A percentile compares a stretch with the other conserved stretches of the same genome.
These are phyloP conservation scores for Eustalomyia histrio DNA, from an alignment of 2,888 invertebrate genomes.

Conservation along the genomic window DNA sequence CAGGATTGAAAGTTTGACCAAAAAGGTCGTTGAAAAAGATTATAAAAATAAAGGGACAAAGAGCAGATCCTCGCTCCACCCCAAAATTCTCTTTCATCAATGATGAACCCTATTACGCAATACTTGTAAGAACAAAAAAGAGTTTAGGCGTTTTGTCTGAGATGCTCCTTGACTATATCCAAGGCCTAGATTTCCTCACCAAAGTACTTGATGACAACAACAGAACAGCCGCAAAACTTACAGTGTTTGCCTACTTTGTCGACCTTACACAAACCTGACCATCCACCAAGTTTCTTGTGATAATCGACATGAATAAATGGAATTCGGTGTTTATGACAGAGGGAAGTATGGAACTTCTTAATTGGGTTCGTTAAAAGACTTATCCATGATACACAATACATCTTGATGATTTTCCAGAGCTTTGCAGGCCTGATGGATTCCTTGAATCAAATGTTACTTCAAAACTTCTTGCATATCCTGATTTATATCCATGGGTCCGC, in stretches of 20 bases:
- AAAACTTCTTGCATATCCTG: slow-evolving; percentile 97
- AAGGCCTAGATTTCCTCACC: slow-evolving; percentile 98
- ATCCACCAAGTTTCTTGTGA: slow-evolving; percentile 99
- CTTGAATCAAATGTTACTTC: slow-evolving; percentile 96
- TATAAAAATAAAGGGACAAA: too few relatives aligned
- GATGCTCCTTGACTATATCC: slow-evolving; percentile 96
- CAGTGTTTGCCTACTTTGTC: slow-evolving; percentile 99
- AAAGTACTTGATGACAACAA: slow-evolving; percentile 98
- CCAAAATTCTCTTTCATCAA: too few relatives aligned
- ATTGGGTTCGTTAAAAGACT: slow-evolving; percentile 98
- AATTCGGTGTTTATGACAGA: slow-evolving; percentile 99
- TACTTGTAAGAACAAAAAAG: slow-evolving; percentile 19
- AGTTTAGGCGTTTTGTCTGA: slow-evolving; percentile 88
- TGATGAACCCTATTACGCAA: slow-evolving; percentile 63
- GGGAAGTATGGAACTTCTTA: slow-evolving; percentile 98
- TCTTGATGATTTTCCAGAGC: slow-evolving; percentile 99
- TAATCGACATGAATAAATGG: slow-evolving; percentile 97
- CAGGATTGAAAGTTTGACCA: too few relatives aligned
- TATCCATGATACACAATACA: slow-evolving; percentile 96
- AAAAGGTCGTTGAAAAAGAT: too few relatives aligned
- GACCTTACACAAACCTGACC: slow-evolving; percentile 99
- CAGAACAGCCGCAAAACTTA: slow-evolving; percentile 98
- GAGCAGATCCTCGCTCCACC: too few relatives aligned
- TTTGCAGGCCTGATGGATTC: slow-evolving; percentile 98
- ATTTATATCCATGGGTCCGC: slow-evolving; percentile 95